Percentiles rank a stretch among this genome's conserved stretches.
Evolutionary conservation across 2,113 vertebrate genomes (phyloP).

Genomic region (Emydocephalus ijimae): DNA sequence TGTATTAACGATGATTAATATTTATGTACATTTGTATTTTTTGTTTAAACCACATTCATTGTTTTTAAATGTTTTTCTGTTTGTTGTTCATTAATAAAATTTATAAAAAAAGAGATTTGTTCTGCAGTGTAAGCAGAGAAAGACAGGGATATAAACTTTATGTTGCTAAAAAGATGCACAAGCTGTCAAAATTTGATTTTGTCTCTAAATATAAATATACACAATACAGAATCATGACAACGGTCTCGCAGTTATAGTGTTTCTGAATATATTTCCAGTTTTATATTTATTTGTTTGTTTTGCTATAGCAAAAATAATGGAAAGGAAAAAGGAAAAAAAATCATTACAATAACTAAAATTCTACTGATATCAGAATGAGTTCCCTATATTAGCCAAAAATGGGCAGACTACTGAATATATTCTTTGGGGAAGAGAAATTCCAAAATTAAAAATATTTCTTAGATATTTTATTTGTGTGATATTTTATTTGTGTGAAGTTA

Average conservation of each 20-base stretch:
- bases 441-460: not conserved
- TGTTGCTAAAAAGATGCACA: not conserved
- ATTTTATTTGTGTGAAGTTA: not conserved
- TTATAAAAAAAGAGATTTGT: conserved; percentile 51
- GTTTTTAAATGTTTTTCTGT: too few relatives aligned
- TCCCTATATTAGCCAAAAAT: not conserved
- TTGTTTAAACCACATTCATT: too few relatives aligned
- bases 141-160: not conserved
- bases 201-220: not conserved
- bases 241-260: not conserved
- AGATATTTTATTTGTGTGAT: not conserved
- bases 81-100: too few relatives aligned
- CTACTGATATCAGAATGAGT: not conserved
- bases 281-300: not conserved
- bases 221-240: not conserved
- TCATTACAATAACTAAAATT: not conserved
- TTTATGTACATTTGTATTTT: too few relatives aligned
- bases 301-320: not conserved
- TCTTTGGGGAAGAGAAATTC: not conserved
- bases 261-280: not conserved
- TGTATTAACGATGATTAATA: too few relatives aligned
- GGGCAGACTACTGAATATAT: not conserved
- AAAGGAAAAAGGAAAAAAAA: not conserved
- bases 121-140: conserved; percentile 52
- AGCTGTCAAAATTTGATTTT: not conserved